A percentile compares a stretch with the other conserved stretches of the same genome.
Evolutionary conservation across 2,113 vertebrate genomes (phyloP).

Genomic region (Azemiops feae): DNA sequence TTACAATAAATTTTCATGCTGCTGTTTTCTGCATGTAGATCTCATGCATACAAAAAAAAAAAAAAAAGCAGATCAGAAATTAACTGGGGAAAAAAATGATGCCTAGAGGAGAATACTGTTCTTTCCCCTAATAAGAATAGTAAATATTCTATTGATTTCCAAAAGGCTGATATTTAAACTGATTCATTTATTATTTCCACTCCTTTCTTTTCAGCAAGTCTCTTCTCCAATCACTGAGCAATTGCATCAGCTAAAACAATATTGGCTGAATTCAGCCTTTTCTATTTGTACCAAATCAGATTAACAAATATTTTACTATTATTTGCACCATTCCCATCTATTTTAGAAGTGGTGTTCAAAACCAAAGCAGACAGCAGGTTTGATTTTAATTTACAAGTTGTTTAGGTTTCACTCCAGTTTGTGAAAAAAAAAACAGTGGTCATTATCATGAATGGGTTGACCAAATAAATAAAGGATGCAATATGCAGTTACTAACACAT

Average conservation of each 20-base stretch:
- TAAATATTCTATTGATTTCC: not conserved
- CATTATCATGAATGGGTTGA: constrained; percentile 53
- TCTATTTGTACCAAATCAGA: not conserved
- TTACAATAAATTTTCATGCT: not conserved
- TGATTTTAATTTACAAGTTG: constrained; percentile 51
- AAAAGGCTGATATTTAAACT: not conserved
- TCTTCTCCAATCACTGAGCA: not conserved
- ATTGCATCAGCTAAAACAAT: not conserved
- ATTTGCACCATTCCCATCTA: not conserved
- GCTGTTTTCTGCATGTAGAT: not conserved
- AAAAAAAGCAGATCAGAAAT: not conserved
- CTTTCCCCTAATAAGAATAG: not conserved
- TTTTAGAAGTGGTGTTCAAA: constrained; percentile 15
- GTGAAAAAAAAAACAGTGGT: constrained; percentile 47
- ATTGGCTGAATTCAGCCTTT: constrained; percentile 27
- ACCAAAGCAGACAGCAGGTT: constrained; percentile 35
- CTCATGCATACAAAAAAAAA: not conserved
- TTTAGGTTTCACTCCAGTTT: constrained; percentile 50
- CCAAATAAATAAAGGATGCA: constrained; percentile 27
- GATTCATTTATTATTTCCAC: not conserved
- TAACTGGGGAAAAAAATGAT: not conserved
- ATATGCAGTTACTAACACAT: not conserved
- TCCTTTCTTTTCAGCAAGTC: not conserved
- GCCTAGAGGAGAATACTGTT: not conserved
- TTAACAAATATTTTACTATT: not conserved